phyloP scores from a whole-genome alignment of 2,797 vertebrate species.

The Coranthus polyacanthus region DNA sequence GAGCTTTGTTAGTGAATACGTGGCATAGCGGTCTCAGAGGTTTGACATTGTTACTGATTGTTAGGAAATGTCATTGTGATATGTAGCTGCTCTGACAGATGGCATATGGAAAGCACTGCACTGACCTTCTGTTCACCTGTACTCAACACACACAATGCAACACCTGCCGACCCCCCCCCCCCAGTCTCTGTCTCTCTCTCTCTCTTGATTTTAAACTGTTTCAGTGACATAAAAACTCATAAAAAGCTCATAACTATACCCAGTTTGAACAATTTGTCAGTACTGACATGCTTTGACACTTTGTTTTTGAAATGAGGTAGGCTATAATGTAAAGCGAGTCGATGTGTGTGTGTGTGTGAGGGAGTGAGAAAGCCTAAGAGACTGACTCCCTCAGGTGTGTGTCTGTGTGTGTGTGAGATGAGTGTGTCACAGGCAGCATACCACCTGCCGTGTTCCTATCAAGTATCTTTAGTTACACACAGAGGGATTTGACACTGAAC shows the following conservation, averaged over 20 bases:
- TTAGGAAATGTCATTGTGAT: constrained; percentile 65
- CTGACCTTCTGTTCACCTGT: constrained; percentile 73
- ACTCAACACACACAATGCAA: constrained; percentile 23
- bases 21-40: constrained; percentile 6
- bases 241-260: constrained; percentile 1
- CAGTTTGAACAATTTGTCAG: constrained; percentile 11
- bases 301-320: constrained; percentile 10
- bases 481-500: constrained; percentile 63
- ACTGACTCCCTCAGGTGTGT: constrained; percentile 55
- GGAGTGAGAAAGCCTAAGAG: constrained; percentile 32
- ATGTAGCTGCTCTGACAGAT: constrained; percentile 71
- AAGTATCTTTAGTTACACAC: constrained; percentile 72
- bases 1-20: not conserved
- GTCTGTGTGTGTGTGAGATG: constrained; percentile 27
- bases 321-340: constrained; percentile 11
- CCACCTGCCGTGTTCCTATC: constrained; percentile 74
- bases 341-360: not conserved
- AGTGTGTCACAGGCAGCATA: constrained; percentile 47
- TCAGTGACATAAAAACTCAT: too few relatives aligned
- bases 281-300: constrained; percentile 15
- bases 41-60: constrained; percentile 49
- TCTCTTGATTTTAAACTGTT: constrained; percentile 24
- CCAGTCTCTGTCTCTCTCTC: not conserved
- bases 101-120: constrained; percentile 65
- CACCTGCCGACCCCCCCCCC: constrained; percentile 52